These are phyloP conservation scores for Thunnus albacares DNA, from an alignment of 2,797 vertebrate species.

Conservation along the genomic window DNA sequence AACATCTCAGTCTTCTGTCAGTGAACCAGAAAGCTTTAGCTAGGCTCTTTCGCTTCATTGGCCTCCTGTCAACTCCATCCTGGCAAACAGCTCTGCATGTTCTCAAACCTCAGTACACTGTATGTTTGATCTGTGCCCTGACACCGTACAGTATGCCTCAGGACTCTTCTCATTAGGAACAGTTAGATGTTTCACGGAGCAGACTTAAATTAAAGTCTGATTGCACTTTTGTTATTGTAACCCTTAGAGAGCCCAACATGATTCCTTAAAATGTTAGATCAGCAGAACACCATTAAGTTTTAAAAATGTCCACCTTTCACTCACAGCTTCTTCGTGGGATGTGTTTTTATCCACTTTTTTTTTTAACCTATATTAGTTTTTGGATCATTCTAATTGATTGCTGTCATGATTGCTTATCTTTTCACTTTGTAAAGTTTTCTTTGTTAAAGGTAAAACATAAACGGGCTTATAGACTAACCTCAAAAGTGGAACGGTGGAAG, in stretches of 20 bases:
- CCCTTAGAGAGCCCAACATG: not conserved
- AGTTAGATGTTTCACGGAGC: not conserved
- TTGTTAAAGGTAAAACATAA: not conserved
- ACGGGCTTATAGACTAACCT: not conserved
- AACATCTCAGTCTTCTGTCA: not conserved
- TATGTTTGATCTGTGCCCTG: not conserved
- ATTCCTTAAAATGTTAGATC: not conserved
- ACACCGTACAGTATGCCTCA: not conserved
- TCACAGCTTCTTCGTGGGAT: not conserved
- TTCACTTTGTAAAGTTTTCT: not conserved
- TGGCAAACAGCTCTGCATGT: not conserved
- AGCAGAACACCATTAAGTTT: not conserved
- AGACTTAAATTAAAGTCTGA: slow-evolving; percentile 17
- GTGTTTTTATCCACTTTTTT: not conserved
- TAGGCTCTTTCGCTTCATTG: not conserved
- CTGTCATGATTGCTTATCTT: not conserved
- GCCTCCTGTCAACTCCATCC: not conserved
- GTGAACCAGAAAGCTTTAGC: not conserved
- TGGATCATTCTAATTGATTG: not conserved
- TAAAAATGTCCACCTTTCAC: not conserved
- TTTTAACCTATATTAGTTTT: not conserved
- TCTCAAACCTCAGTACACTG: not conserved
- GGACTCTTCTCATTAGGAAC: not conserved
- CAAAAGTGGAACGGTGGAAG: not conserved
- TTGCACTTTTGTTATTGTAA: slow-evolving; percentile 13